Evolutionary conservation across 2,113 vertebrate genomes (phyloP).

Genomic region (Antidorcas marsupialis): DNA sequence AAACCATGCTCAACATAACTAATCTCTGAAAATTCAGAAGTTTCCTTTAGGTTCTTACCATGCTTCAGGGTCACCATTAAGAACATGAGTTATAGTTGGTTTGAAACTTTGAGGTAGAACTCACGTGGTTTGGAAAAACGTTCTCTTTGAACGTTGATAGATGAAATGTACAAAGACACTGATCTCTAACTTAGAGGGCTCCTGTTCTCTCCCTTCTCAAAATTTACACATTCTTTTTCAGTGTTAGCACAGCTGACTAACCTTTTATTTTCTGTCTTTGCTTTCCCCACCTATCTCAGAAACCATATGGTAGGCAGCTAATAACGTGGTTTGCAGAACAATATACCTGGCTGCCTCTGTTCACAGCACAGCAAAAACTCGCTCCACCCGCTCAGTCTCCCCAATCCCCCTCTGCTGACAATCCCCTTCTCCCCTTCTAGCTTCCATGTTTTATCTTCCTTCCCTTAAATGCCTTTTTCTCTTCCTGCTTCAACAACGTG

Average conservation of each 20-base stretch:
- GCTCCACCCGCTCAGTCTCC: background rate
- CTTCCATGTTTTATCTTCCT: background rate
- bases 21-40: background rate
- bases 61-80: background rate
- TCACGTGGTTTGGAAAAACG: background rate
- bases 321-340: background rate
- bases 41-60: background rate
- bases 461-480: background rate
- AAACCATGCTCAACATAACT: background rate
- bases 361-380: background rate
- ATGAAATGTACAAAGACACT: background rate
- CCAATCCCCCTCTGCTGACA: background rate
- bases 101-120: background rate
- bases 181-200: background rate
- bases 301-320: background rate
- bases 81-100: background rate
- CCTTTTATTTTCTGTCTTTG: background rate
- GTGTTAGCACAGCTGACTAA: background rate
- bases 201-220: background rate
- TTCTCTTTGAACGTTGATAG: background rate
- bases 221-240: background rate
- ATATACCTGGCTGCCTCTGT: background rate
- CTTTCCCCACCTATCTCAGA: background rate
- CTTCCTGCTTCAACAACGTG: background rate
- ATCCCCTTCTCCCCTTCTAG: background rate